Conservation (phyloP, 2,113 vertebrate genomes). For the Prochilodus magdalenae region DNA sequence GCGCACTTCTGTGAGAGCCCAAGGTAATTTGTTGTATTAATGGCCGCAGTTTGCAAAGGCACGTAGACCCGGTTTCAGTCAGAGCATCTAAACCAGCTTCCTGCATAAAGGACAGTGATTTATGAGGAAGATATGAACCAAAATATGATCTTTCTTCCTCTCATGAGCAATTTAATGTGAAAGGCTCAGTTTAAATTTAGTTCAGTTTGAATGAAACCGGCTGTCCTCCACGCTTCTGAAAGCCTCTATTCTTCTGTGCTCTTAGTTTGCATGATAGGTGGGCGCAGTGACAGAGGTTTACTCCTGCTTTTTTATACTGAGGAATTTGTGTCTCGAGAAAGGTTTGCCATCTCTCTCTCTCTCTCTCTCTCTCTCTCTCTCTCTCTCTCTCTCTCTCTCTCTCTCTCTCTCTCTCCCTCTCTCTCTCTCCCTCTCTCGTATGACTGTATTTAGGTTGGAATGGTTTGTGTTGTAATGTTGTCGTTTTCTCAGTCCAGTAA, state of each 20-base stretch:
- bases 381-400: background rate
- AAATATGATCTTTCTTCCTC: background rate
- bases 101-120: background rate
- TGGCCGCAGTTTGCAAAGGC: background rate
- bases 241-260: background rate
- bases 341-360: background rate
- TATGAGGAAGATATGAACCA: background rate
- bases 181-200: background rate
- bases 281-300: background rate
- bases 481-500: too few relatives aligned
- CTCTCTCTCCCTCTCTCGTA: too few relatives aligned
- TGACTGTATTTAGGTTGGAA: too few relatives aligned
- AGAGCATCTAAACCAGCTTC: background rate
- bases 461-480: too few relatives aligned
- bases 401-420: too few relatives aligned
- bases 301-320: background rate
- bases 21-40: slow-evolving; percentile 15
- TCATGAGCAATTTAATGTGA: background rate
- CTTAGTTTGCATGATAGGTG: background rate
- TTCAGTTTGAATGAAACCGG: background rate
- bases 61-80: background rate
- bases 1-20: background rate
- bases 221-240: background rate
- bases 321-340: slow-evolving; percentile 3
- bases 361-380: background rate